Evolutionary conservation across 2,113 vertebrate genomes (phyloP).

Genomic region (Oceanites oceanicus): DNA sequence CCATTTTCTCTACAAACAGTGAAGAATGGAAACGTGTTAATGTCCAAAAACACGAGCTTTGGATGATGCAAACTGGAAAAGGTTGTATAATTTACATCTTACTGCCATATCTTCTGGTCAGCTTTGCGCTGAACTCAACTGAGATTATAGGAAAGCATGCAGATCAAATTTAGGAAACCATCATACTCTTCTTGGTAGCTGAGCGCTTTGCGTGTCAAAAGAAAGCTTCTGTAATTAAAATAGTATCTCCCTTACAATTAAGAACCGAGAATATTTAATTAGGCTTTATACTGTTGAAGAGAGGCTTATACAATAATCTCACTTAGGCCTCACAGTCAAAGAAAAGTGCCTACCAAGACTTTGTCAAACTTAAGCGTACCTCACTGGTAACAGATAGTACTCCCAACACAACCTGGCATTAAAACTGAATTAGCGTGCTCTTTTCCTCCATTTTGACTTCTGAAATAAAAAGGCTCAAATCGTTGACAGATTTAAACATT

Average conservation of each 20-base stretch:
- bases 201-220: neutral
- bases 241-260: neutral
- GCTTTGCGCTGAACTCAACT: neutral
- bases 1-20: neutral
- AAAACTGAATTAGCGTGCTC: neutral
- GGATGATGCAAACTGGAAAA: neutral
- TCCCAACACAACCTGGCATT: neutral
- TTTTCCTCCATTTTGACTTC: neutral
- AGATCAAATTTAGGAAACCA: neutral
- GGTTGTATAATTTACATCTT: neutral
- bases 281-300: neutral
- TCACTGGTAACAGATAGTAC: neutral
- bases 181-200: neutral
- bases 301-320: neutral
- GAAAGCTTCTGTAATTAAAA: conserved; percentile 34
- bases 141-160: neutral
- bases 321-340: neutral
- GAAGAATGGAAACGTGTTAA: neutral
- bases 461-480: neutral
- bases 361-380: neutral
- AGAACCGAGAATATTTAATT: neutral
- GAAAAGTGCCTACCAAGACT: neutral
- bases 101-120: neutral
- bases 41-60: neutral
- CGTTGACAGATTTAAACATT: neutral